Evolutionary conservation across 64 coral and sea anemone species (phyloP).

Genomic region (Stichodactyla mertensii): DNA sequence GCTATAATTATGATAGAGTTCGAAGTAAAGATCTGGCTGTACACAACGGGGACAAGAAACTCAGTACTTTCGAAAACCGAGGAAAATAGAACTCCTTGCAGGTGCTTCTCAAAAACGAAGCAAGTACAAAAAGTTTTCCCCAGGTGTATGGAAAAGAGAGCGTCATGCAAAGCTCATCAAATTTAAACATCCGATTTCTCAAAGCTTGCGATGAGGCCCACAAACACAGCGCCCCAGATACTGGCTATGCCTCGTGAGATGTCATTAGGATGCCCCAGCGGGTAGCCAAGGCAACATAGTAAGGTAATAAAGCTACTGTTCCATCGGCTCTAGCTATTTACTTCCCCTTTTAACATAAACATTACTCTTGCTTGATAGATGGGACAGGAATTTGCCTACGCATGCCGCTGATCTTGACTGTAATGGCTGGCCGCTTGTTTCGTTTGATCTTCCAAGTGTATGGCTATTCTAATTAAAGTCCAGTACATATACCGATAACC

Average conservation of each 20-base stretch:
- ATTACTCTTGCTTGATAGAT: slow-evolving; percentile 1
- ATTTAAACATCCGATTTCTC: slow-evolving; percentile 8
- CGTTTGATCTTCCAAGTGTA: background rate
- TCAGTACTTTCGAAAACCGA: too few species aligned
- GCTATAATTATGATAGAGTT: too few species aligned
- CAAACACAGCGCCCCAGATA: background rate
- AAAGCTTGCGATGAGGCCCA: background rate
- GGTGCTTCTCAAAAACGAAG: background rate
- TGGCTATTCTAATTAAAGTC: slow-evolving; percentile 8
- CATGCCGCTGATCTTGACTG: background rate
- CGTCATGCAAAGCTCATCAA: background rate
- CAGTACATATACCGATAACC: background rate
- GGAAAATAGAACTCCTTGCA: background rate
- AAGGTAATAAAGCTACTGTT: slow-evolving; percentile 2
- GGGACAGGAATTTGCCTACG: background rate
- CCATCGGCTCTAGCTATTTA: background rate
- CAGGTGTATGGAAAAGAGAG: background rate
- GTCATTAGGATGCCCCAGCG: background rate
- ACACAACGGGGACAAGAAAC: too few species aligned
- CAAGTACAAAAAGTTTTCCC: background rate
- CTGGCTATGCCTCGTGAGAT: background rate
- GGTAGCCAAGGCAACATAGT: background rate
- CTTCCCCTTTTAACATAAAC: background rate
- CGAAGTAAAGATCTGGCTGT: too few species aligned
- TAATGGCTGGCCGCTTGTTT: background rate